phyloP scores from a whole-genome alignment of 1,140 invertebrate species.

The Ooceraea biroi region DNA sequence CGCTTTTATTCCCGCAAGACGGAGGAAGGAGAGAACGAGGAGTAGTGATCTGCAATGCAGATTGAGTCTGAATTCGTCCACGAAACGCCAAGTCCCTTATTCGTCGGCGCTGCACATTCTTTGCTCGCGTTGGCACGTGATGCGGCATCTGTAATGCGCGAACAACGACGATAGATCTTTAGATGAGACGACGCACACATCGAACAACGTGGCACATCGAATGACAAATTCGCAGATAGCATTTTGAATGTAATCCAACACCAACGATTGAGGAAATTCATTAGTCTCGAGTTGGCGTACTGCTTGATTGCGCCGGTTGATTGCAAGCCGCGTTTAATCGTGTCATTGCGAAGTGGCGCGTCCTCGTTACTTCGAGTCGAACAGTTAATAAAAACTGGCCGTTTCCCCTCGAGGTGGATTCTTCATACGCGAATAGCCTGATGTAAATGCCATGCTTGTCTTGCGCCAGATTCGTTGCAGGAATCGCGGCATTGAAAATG shows the following conservation, averaged over 20 bases:
- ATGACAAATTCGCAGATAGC: background rate
- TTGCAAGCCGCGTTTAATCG: background rate
- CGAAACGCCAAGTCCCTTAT: constrained; percentile 57
- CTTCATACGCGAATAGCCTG: background rate
- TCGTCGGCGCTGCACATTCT: constrained; percentile 48
- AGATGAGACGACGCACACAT: constrained; percentile 16
- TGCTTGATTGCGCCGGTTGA: constrained; percentile 6
- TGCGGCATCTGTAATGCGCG: constrained; percentile 11
- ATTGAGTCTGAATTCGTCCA: constrained; percentile 78
- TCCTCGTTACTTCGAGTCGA: background rate
- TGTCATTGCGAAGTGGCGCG: background rate
- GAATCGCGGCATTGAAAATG: constrained; percentile 67
- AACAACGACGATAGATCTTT: constrained; percentile 22
- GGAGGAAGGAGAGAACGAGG: constrained; percentile 40
- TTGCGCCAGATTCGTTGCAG: constrained; percentile 41
- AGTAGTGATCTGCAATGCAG: constrained; percentile 85
- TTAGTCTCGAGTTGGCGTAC: background rate
- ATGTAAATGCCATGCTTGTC: constrained; percentile 54
- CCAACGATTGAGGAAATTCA: background rate
- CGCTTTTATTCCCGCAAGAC: constrained; percentile 78
- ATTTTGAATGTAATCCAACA: background rate
- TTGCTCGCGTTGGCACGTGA: constrained; percentile 52
- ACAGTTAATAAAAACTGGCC: constrained; percentile 16
- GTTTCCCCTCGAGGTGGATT: background rate
- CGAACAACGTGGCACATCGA: background rate